Percentiles rank a stretch among this genome's conserved stretches.
phyloP scores from a whole-genome alignment of 2,113 vertebrate genomes.

The Hipposideros armiger region DNA sequence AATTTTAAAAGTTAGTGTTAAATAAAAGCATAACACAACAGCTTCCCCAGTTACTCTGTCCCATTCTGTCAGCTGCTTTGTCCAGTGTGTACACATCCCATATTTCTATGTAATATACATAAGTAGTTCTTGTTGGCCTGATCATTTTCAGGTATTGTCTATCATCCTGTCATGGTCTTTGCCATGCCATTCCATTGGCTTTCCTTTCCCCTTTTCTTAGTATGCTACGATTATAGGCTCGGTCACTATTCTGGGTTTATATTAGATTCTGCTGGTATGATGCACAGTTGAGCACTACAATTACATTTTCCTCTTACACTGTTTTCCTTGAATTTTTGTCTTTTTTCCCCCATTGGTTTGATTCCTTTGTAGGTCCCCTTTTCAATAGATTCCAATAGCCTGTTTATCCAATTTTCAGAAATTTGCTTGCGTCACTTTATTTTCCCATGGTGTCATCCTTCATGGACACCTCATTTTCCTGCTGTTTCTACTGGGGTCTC shows the following conservation, averaged over 20 bases:
- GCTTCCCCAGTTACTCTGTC: background rate
- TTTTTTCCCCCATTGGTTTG: background rate
- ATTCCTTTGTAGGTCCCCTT: background rate
- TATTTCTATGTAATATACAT: background rate
- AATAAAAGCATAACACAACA: background rate
- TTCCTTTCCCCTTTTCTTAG: background rate
- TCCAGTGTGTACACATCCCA: background rate
- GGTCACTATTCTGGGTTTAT: background rate
- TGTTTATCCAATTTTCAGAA: background rate
- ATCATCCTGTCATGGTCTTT: background rate
- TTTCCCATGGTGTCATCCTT: background rate
- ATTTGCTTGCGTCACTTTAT: background rate
- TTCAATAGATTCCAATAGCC: background rate
- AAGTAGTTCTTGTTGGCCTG: background rate
- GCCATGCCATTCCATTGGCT: background rate
- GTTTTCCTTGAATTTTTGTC: background rate
- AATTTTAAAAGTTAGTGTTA: background rate
- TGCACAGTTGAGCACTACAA: background rate
- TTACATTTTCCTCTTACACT: background rate
- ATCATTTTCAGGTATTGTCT: background rate
- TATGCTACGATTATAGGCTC: background rate
- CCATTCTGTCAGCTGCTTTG: background rate
- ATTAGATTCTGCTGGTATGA: background rate
- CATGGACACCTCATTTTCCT: background rate
- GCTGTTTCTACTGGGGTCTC: background rate